Evolutionary conservation across 2,888 invertebrate genomes (phyloP).

Genomic region (Dynastes maya): DNA sequence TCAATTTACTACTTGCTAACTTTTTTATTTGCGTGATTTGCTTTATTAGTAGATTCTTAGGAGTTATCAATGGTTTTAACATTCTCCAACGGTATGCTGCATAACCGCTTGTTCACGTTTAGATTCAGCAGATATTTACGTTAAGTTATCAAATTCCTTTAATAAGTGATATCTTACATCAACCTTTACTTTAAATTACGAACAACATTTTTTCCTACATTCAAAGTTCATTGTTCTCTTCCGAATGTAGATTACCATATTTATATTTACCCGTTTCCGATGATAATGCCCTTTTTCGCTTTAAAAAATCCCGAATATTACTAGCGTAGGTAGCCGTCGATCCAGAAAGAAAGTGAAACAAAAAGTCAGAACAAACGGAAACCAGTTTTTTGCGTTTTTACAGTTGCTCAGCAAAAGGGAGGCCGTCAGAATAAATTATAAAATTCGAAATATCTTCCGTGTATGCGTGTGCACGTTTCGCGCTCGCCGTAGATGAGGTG

Average conservation of each 20-base stretch:
- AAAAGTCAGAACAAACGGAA: conserved; percentile 41
- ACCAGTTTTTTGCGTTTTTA: conserved; percentile 44
- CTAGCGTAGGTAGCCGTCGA: conserved; percentile 12
- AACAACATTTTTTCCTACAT: no score
- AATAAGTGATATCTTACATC: no score
- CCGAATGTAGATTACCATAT: not conserved
- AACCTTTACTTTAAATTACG: no score
- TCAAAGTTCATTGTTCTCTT: no score
- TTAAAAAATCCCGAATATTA: conserved; percentile 11
- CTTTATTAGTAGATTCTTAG: no score
- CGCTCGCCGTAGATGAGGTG: conserved; percentile 16
- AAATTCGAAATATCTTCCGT: conserved; percentile 49
- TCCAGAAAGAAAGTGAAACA: conserved; percentile 23
- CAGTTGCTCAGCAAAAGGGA: conserved; percentile 38
- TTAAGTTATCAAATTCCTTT: no score
- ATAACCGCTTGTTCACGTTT: no score
- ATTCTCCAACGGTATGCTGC: no score
- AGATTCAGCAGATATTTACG: no score
- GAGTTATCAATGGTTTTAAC: no score
- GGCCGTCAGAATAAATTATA: conserved; percentile 44
- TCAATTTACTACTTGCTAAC: no score
- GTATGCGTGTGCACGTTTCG: conserved; percentile 24
- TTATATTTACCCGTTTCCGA: not conserved
- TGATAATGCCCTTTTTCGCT: conserved; percentile 25
- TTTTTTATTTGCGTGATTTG: no score